These are phyloP conservation scores for Agapostemon virescens DNA, from an alignment of 2,888 invertebrate genomes.

Conservation along the genomic window DNA sequence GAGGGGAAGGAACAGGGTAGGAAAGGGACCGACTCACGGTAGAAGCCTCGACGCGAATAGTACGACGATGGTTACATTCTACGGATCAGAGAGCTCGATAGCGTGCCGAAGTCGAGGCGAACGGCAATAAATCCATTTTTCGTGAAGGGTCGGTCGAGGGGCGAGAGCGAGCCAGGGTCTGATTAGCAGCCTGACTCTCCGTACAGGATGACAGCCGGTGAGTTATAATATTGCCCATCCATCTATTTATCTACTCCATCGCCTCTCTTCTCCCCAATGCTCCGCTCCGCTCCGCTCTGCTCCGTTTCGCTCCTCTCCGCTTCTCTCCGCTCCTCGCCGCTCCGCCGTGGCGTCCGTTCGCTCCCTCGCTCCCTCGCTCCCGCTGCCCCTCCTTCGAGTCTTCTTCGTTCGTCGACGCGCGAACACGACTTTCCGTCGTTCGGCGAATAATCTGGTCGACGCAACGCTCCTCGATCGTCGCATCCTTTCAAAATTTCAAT, in stretches of 20 bases:
- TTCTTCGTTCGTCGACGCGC: constrained; percentile 11
- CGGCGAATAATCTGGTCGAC: background rate
- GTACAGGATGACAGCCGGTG: constrained; percentile 81
- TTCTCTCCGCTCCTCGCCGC: constrained; percentile 42
- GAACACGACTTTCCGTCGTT: constrained; percentile 21
- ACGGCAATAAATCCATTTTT: constrained; percentile 81
- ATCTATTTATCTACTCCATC: constrained; percentile 81
- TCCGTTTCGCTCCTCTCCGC: constrained; percentile 47
- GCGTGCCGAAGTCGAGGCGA: constrained; percentile 81
- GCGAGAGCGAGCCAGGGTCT: constrained; percentile 78
- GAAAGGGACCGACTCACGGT: constrained; percentile 51
- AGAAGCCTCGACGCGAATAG: constrained; percentile 70
- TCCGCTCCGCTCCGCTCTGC: constrained; percentile 38
- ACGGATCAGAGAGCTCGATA: constrained; percentile 81
- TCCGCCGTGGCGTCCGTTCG: constrained; percentile 56
- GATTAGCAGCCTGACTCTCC: constrained; percentile 81
- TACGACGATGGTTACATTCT: constrained; percentile 77
- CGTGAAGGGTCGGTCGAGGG: constrained; percentile 79
- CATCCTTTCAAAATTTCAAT: background rate
- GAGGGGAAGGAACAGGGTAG: constrained; percentile 19
- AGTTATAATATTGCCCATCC: constrained; percentile 81
- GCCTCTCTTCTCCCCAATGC: constrained; percentile 65
- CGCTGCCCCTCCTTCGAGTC: constrained; percentile 9
- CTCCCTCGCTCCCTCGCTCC: constrained; percentile 40
- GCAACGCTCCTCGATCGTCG: background rate